A percentile compares a stretch with the other conserved stretches of the same genome.
These are phyloP conservation scores for Agonopterix alstromeriana DNA, from an alignment of 2,888 invertebrate genomes.

Conservation along the genomic window DNA sequence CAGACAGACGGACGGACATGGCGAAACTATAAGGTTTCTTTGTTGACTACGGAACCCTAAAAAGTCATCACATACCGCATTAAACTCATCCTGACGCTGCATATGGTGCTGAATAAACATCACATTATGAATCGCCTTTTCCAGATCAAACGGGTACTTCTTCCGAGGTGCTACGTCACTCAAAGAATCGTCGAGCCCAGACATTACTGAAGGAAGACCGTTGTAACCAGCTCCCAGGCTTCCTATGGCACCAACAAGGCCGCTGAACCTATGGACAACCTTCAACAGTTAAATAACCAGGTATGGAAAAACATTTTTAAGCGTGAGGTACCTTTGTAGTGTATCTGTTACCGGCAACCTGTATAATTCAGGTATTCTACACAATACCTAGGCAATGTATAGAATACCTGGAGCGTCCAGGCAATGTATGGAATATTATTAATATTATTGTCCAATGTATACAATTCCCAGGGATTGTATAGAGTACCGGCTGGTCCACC, in stretches of 20 bases:
- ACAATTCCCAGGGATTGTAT: too few relatives aligned
- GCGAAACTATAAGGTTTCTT: too few relatives aligned
- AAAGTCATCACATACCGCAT: slow-evolving; percentile 82
- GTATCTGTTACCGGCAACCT: too few relatives aligned
- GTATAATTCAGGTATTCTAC: too few relatives aligned
- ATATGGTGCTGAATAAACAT: slow-evolving; percentile 97
- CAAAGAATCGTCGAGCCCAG: slow-evolving; percentile 88
- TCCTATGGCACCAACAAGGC: slow-evolving; percentile 84
- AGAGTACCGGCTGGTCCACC: too few relatives aligned
- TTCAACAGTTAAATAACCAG: not conserved
- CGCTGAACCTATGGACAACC: slow-evolving; percentile 78
- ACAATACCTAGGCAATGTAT: too few relatives aligned
- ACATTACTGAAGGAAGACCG: slow-evolving; percentile 89
- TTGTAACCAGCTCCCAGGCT: slow-evolving; percentile 83
- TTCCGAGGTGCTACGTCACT: slow-evolving; percentile 88
- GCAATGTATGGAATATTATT: too few relatives aligned
- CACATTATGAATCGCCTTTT: slow-evolving; percentile 95
- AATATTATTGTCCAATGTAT: too few relatives aligned
- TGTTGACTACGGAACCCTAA: too few relatives aligned
- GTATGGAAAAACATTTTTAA: not conserved
- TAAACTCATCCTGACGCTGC: slow-evolving; percentile 95
- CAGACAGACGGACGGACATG: too few relatives aligned
- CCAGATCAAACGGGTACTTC: slow-evolving; percentile 94
- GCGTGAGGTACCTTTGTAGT: not conserved
- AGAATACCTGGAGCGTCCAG: too few relatives aligned